Base-by-base conservation (phyloP, 1,140 invertebrate genomes). In the Pinna nobilis region DNA sequence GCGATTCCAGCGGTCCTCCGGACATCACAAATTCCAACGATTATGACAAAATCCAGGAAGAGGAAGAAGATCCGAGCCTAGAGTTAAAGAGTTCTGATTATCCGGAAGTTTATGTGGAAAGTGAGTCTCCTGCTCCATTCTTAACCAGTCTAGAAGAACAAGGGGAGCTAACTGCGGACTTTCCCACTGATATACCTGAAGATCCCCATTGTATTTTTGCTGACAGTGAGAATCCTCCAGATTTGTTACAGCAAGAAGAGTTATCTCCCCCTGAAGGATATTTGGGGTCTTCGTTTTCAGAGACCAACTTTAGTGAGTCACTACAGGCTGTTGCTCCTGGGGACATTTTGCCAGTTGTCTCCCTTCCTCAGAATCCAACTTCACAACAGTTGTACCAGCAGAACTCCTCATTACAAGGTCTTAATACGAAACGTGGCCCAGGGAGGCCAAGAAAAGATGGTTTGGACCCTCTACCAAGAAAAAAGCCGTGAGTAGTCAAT, bases 391-490 rank as follows among this genome's bases (percentile, higher is more conserved):
- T 61, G 7, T 51, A 28, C 35, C 32, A 49, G 18, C 60, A 65
- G 30, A 51, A 65, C 15, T 20, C n/a, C n/a, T 30, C 25, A 51
- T 30, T 28, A 30, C 15, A 32, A 11, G 47, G 55, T 35, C 49
- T 25, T 18, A 63, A 47, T 32, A 61, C 51, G 9, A 78, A 78
- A 61, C 57, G 79, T 47, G 79, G 76, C 18, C 79, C 76, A 25
- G 76, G 79, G 13, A 57, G 76, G 64, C 76, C 79, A 7, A 74
- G 79, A 33, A 81, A 81, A 75, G 79, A 81, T 76, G 74, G 76
- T 32, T 49, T 74, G 37, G 73, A 70, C 11, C 73, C 73, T 33
- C 32, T 64, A n/a, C 60, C 55, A 35, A 32, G 55, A 25, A 33
- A 33, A 25, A 59, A 33, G 55, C 37, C 55, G 37, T 59, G 30